Evolutionary conservation across 2,797 vertebrate genomes (phyloP), one percentile per base, ranked within the genome.

Genomic region (Toxotes lorentzi): DNA sequence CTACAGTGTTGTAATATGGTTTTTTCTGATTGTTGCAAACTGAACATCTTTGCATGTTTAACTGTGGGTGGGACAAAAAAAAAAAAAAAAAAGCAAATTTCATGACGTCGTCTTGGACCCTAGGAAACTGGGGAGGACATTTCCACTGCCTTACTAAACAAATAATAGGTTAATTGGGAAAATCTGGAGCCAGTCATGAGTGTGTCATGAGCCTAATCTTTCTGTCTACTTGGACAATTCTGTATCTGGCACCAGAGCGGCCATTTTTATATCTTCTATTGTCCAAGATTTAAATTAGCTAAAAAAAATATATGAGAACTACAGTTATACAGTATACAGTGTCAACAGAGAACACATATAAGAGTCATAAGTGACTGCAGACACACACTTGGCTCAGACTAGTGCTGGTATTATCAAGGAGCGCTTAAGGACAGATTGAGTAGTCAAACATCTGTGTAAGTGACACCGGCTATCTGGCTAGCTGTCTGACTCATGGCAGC

Each of bases 361-460:
- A 8, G 27, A 60, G 58, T 73, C 70, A 57, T 73, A 69, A 53
- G 54, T 48, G 50, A 70, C 30, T 58, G 30, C 64, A 84, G 81
- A 79, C 73, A 62, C 70, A 75, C 58, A 69, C 62, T 69, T 56
- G 83, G 69, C 82, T 71, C 32, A 67, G 60, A 78, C 56, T 45
- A 62, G 51, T 3, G 1, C 34, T 43, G 45, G 40, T 73, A 43
- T 70, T 41, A 78, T 85, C 76, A 54, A 70, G 79, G 41, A 86
- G 70, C 61, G 56, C 77, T 86, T 84, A 51, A 80, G 79, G 81
- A 85, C 80, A 84, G 71, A 77, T 56, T 79, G 86, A 54, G 69
- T 45, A 41, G 80, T 86, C 81, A 81, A 78, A 86, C 82, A 76
- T 88, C 69, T 85, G 85, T 83, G 73, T 82, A 84, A 88, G 87